Conservation (phyloP, 2,888 invertebrate genomes). For the Metopia argyrocephala region DNA sequence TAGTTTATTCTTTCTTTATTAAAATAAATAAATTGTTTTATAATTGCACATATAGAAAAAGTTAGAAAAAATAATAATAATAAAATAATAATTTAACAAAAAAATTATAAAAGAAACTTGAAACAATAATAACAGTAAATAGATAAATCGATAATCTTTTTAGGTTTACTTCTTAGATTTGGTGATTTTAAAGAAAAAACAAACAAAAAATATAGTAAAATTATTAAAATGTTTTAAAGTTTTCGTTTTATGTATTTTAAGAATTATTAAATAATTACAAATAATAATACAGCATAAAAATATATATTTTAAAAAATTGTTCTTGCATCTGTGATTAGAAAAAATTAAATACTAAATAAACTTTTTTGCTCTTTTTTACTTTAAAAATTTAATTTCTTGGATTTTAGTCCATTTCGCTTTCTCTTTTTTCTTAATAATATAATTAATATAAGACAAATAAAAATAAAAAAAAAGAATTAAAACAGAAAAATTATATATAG, state of each 20-base stretch:
- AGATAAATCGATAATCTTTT: slow-evolving; percentile 46
- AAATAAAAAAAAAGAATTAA: slow-evolving; percentile 20
- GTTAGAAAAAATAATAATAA: slow-evolving; percentile 68
- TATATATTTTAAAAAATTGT: slow-evolving; percentile 36
- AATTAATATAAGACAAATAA: slow-evolving; percentile 24
- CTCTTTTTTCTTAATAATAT: slow-evolving; percentile 27
- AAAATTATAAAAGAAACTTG: slow-evolving; percentile 10
- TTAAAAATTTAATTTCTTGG: slow-evolving; percentile 5
- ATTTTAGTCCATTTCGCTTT: slow-evolving; percentile 5
- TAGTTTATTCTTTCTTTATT: slow-evolving; percentile 41
- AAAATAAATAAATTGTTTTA: slow-evolving; percentile 61
- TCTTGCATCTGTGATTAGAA: slow-evolving; percentile 2
- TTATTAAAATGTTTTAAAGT: neutral
- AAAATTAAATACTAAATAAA: slow-evolving; percentile 35
- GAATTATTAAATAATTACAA: slow-evolving; percentile 57
- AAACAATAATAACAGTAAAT: slow-evolving; percentile 67
- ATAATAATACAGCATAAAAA: slow-evolving; percentile 61
- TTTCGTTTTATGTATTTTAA: slow-evolving; percentile 26
- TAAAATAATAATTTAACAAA: slow-evolving; percentile 66
- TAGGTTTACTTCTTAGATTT: too few species aligned
- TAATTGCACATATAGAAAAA: slow-evolving; percentile 67
- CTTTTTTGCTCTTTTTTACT: slow-evolving; percentile 30
- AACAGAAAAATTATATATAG: neutral
- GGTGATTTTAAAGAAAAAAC: slow-evolving; percentile 24
- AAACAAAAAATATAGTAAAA: neutral